These are phyloP conservation scores for Pachypsylla venusta DNA, from an alignment of 1,140 invertebrate genomes.

Conservation along the genomic window DNA sequence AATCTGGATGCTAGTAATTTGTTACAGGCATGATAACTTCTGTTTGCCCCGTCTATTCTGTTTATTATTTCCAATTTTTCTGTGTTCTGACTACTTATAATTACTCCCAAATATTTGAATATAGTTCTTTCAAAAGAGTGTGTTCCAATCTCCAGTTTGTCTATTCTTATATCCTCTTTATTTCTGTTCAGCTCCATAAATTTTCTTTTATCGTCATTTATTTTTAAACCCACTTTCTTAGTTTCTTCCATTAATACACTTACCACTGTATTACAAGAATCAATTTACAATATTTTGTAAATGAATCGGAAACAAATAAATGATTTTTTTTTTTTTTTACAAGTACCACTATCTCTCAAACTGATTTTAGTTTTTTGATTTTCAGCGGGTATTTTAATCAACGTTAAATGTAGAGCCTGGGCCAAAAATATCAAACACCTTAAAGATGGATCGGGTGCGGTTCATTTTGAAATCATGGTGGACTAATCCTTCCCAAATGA, in stretches of 20 bases:
- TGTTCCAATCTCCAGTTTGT: too few species aligned
- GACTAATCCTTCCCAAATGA: too few species aligned
- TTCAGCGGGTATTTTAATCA: constrained; percentile 67
- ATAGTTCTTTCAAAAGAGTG: too few species aligned
- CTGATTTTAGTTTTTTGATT: constrained; percentile 29
- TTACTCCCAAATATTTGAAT: too few species aligned
- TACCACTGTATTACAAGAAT: background rate
- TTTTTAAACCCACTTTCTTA: background rate
- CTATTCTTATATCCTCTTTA: too few species aligned
- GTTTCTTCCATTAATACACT: background rate
- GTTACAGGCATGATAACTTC: background rate
- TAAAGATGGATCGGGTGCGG: constrained; percentile 61
- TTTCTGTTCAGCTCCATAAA: too few species aligned
- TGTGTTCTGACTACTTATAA: background rate
- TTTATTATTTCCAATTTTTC: constrained; percentile 9
- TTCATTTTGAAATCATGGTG: constrained; percentile 78
- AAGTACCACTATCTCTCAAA: background rate
- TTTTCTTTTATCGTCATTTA: background rate
- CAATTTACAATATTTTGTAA: background rate
- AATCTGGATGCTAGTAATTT: too few species aligned
- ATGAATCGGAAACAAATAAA: background rate
- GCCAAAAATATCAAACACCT: constrained; percentile 70
- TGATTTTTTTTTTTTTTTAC: background rate
- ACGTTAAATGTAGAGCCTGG: constrained; percentile 81
- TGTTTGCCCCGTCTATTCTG: background rate